Evolutionary conservation across 1,140 invertebrate species (phyloP).

Genomic region (Tribolium castaneum): DNA sequence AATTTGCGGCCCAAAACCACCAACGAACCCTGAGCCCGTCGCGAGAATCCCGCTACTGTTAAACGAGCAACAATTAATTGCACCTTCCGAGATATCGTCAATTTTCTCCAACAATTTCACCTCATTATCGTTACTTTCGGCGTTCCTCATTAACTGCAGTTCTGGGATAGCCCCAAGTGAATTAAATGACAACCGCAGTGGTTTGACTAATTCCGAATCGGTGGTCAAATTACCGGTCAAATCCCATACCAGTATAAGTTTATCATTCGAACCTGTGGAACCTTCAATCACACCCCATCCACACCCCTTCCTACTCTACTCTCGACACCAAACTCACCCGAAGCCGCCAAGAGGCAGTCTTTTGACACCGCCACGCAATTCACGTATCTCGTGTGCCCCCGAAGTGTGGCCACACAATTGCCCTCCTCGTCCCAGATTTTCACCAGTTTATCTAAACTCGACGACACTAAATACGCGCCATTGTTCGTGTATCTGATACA

Average conservation of each 20-base stretch:
- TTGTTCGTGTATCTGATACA: conserved; percentile 72
- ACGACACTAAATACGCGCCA: conserved; percentile 73
- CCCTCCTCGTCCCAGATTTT: conserved; percentile 74
- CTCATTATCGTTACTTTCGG: conserved; percentile 62
- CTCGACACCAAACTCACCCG: conserved; percentile 65
- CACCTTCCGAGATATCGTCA: conserved; percentile 65
- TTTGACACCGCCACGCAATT: conserved; percentile 78
- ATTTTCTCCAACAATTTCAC: conserved; percentile 66
- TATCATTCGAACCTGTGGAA: conserved; percentile 78
- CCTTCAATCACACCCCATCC: conserved; percentile 54
- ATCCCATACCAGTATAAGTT: conserved; percentile 75
- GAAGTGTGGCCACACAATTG: conserved; percentile 63
- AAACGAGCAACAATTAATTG: conserved; percentile 71
- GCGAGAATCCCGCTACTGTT: conserved; percentile 66
- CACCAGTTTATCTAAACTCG: conserved; percentile 77
- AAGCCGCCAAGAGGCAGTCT: conserved; percentile 73
- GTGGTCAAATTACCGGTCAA: conserved; percentile 65
- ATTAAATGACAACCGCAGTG: conserved; percentile 43
- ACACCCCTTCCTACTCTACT: conserved; percentile 5
- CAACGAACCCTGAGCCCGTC: conserved; percentile 68
- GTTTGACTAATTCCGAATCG: conserved; percentile 65
- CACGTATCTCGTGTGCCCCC: conserved; percentile 77
- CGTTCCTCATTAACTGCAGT: conserved; percentile 64
- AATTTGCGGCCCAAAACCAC: background rate
- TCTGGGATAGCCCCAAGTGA: conserved; percentile 59